A percentile compares a stretch with the other conserved stretches of the same genome.
phyloP scores from a whole-genome alignment of 2,113 vertebrate species.

The Thryonomys swinderianus region DNA sequence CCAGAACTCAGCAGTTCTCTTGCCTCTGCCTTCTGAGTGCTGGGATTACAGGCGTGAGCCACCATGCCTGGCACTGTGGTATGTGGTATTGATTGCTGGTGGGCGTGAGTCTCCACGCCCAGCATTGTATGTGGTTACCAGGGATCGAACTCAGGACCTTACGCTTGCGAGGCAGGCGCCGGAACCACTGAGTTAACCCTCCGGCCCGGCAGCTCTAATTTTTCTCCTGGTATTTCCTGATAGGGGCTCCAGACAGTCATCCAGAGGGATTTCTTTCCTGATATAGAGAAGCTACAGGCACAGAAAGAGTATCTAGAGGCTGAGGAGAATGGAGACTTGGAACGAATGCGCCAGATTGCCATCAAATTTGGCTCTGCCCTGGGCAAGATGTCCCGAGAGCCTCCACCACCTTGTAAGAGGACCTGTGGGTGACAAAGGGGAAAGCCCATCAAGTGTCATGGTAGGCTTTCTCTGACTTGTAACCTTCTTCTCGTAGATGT shows the following conservation, averaged over 20 bases:
- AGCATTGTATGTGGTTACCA: too few species aligned
- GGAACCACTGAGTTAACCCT: too few species aligned
- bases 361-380: conserved; percentile 95
- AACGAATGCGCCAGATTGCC: conserved; percentile 96
- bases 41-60: too few species aligned
- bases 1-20: too few species aligned
- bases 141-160: too few species aligned
- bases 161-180: too few species aligned
- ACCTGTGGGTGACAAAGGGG: background rate
- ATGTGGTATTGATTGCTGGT: too few species aligned
- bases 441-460: background rate
- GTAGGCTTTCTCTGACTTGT: background rate
- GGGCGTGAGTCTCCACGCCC: too few species aligned
- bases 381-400: conserved; percentile 90
- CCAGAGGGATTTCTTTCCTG: conserved; percentile 97
- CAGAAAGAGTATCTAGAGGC: conserved; percentile 98
- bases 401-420: conserved; percentile 93
- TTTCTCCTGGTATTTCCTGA: background rate
- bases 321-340: conserved; percentile 95
- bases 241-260: conserved; percentile 96
- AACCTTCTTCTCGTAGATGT: conserved; percentile 86
- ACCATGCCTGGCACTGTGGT: too few species aligned
- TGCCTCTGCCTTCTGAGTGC: too few species aligned
- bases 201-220: too few species aligned
- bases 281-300: conserved; percentile 95